Conservation (phyloP, 2,797 vertebrate genomes). For the Sebastolobus alascanus region DNA sequence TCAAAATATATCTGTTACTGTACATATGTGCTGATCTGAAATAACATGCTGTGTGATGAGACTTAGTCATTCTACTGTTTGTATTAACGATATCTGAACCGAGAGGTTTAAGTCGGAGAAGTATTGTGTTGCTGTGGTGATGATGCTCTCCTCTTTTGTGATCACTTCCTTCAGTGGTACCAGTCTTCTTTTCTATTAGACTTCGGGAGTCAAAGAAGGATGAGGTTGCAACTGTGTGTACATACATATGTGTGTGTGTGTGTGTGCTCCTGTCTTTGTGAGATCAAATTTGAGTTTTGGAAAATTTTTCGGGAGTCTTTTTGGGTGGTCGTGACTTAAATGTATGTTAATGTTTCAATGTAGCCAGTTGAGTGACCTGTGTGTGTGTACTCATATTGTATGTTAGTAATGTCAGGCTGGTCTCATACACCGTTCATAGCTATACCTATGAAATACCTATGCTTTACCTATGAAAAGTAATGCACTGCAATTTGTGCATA, state of each 20-base stretch:
- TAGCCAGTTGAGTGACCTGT: background rate
- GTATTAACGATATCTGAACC: background rate
- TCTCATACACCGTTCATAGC: too few species aligned
- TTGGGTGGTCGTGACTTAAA: background rate
- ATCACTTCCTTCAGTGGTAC: constrained; percentile 14
- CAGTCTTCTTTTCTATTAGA: background rate
- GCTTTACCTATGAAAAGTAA: too few species aligned
- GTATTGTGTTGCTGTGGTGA: constrained; percentile 18
- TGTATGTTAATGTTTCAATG: background rate
- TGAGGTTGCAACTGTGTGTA: background rate
- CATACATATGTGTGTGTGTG: background rate
- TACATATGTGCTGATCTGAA: background rate
- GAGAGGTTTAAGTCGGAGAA: constrained; percentile 2
- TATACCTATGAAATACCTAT: too few species aligned
- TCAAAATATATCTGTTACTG: background rate
- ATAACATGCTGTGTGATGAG: constrained; percentile 2
- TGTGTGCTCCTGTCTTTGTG: background rate
- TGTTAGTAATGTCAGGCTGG: background rate
- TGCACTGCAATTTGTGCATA: too few species aligned
- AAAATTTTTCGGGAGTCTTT: constrained; percentile 6
- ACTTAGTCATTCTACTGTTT: constrained; percentile 16
- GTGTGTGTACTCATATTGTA: background rate
- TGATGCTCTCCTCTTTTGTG: constrained; percentile 39
- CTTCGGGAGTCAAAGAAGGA: background rate
- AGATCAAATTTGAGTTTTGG: background rate